Base-by-base conservation (phyloP, 2,888 invertebrate genomes). In the Trimorus sp. region DNA sequence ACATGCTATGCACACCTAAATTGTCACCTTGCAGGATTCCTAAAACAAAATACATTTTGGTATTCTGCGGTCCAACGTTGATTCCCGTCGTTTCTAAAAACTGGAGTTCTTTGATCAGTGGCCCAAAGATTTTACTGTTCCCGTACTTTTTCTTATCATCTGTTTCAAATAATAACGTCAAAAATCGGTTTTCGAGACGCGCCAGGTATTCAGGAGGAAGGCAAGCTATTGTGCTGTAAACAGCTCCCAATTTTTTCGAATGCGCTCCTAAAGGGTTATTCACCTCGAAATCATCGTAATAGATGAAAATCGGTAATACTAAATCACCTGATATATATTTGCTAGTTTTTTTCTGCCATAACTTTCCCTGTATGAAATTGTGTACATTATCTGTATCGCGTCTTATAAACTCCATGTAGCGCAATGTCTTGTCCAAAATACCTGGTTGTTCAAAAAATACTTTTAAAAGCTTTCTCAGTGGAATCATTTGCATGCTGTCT, bases 231-330 rank as follows among this genome's bases (percentile, higher is more conserved):
- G 60, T n/a, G 6, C 16, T 7, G 16, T 16, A 53, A 2, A 59
- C 59, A 36, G 15, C 62, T 26, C 36, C 62, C 36, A 62, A 5
- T 36, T 73, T 56, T 16, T 65, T 59, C 26, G 40, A 68, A 58
- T 79, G 79, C n/a, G 76, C 54, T 7, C 82, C 82, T 7, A 82
- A 37, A 11, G 73, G 73, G 60, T 84, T 84, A 36, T 77, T 73
- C 1, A 11, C 45, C 26, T 84, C 77, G 12, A 69, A 79, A 48
- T 84, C 82, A 69, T 84, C 81, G 53, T 69, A 84, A 45, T 82
- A 83, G 8, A 80, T 38, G 56, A 82, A 75, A 12, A 83, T 12
- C 8, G 84, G 81, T n/a, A 83, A 54, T 40, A 80, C 68, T 12
- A 75, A 15, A 68, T 77, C 71, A 40, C 48, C 36, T 14, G 54